Evolutionary conservation across 1,140 invertebrate genomes (phyloP), one percentile per base, ranked within the genome.

Genomic region (Drosophila arawakana): DNA sequence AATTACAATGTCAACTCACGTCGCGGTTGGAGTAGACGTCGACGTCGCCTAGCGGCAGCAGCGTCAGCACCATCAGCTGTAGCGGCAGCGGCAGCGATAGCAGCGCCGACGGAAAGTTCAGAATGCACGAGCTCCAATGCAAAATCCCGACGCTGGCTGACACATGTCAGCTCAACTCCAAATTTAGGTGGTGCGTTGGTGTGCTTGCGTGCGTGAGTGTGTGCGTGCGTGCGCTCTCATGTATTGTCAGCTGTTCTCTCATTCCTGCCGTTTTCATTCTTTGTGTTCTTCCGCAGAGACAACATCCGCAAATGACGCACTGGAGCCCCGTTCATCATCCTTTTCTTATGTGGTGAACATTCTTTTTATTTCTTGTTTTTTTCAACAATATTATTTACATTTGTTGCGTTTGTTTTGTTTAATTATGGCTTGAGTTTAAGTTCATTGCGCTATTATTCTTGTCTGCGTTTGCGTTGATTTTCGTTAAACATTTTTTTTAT

Each of bases 261-360:
- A 18, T 39, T 6, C 8, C 55, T 34, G 13, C 18, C 30, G 35
- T 11, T n/a, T 9, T 55, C 46, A 41, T 10, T 68, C 7, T 41
- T 44, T 43, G 41, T 39, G 18, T 46, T 58, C 55, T 37, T 46
- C 13, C 47, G 63, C 76, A 90, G 85, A 85, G 58, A 74, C 73
- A 49, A 76, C 73, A 39, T 70, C 70, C 50, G 72, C 73, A 58
- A 78, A 68, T 80, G 74, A 80, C 44, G 70, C 62, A 59, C 72
- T 91, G 90, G 90, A 91, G 73, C 73, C 81, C 67, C 90, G 90
- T 69, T 91, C 90, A 60, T 91, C 86, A 55, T 91, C 90, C 61
- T 91, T 91, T 58, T 80, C 90, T 71, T 91, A 82, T 78, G 76
- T 76, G 90, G 90, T 91, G 82, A 90, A 79, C 76, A 74, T 43